Percentiles rank a stretch among this genome's conserved stretches.
Evolutionary conservation across 2,888 invertebrate species (phyloP).

Genomic region (Diachrysia chrysitis): DNA sequence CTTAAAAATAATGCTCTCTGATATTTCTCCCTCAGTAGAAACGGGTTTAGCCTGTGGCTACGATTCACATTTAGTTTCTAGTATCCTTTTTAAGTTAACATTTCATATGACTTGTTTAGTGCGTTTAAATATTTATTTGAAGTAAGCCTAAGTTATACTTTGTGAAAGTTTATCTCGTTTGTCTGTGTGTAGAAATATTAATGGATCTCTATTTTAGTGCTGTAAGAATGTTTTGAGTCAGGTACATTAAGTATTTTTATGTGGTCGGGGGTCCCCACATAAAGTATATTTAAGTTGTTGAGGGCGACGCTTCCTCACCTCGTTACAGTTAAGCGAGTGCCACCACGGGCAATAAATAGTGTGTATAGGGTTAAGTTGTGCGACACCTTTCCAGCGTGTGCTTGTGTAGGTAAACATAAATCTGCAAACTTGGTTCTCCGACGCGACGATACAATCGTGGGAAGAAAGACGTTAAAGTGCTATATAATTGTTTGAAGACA

Average conservation of each 20-base stretch:
- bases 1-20: conserved; percentile 40
- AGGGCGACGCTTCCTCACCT: background rate
- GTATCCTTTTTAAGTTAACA: conserved; percentile 27
- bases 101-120: conserved; percentile 20
- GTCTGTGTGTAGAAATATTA: background rate
- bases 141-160: conserved; percentile 10
- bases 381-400: conserved; percentile 51
- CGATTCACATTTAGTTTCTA: conserved; percentile 27
- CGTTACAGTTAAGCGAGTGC: conserved; percentile 10
- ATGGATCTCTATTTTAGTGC: conserved; percentile 1
- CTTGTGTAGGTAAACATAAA: conserved; percentile 73
- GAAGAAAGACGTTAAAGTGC: conserved; percentile 80
- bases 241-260: background rate
- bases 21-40: conserved; percentile 46
- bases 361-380: conserved; percentile 18
- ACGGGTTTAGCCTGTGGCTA: conserved; percentile 35
- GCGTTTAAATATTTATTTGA: conserved; percentile 26
- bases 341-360: conserved; percentile 11
- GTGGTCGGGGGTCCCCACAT: background rate
- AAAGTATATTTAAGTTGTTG: conserved; percentile 5
- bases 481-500: conserved; percentile 80
- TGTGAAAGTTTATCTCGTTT: background rate
- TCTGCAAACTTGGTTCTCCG: conserved; percentile 73
- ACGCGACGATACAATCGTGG: conserved; percentile 81
- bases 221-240: background rate